Evolutionary conservation across 2,888 invertebrate species (phyloP).

Genomic region (Orthosia gothica): DNA sequence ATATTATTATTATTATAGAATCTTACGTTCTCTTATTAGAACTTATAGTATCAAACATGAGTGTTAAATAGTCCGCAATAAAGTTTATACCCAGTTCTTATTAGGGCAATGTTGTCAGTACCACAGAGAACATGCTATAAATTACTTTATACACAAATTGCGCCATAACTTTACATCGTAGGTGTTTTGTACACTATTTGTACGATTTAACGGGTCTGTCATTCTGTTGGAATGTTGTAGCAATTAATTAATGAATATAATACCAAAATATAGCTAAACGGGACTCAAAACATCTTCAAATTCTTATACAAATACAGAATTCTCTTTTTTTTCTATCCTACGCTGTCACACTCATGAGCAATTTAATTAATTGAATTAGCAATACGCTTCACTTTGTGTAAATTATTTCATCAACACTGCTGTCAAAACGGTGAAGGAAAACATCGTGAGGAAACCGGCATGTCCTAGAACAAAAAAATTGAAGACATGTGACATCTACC

Average conservation of each 20-base stretch:
- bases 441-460: too few species aligned
- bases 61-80: constrained; percentile 46
- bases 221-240: constrained; percentile 40
- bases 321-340: neutral
- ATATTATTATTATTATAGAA: too few species aligned
- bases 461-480: too few species aligned
- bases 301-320: neutral
- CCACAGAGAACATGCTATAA: constrained; percentile 45
- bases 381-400: too few species aligned
- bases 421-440: too few species aligned
- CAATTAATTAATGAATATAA: constrained; percentile 21
- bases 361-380: too few species aligned
- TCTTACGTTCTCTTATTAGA: constrained; percentile 28
- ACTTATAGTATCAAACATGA: constrained; percentile 16
- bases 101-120: constrained; percentile 46
- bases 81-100: constrained; percentile 41
- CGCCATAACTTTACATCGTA: constrained; percentile 45
- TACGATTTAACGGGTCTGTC: constrained; percentile 42
- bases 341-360: neutral
- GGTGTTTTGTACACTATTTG: constrained; percentile 45
- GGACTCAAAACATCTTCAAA: neutral
- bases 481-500: too few species aligned
- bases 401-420: too few species aligned
- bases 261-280: neutral
- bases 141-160: constrained; percentile 50